Base-by-base conservation (phyloP, 2,888 invertebrate species). In the Cephus pygmeus region DNA sequence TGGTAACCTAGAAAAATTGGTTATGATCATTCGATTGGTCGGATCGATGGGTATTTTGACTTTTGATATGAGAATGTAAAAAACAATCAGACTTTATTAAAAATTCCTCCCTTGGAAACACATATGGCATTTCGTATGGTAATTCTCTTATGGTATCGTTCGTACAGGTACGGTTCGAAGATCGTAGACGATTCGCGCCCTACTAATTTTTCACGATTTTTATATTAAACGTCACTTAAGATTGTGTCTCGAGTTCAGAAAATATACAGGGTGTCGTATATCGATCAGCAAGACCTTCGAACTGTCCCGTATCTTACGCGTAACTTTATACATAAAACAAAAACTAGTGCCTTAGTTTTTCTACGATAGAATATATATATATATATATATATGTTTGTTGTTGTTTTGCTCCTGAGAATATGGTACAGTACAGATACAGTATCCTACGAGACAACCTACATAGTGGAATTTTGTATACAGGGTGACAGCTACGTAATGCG, bases 81-180 rank as follows among this genome's bases (percentile, higher is more conserved):
- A 83, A 83, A 81, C 80, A 78, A 81, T 82, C 83, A 83, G 81
- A 79, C 83, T 82, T 83, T 78, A 77, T 77, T 77, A n/a, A 77
- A 77, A 77, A 75, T 40, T 34, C 75, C 75, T 77, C 69, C 80
- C 36, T 81, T 77, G 77, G 79, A 82, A 84, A 84, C 80, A 82
- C 83, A 79, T 81, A 84, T 82, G 83, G 84, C 81, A 81, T 83
- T 79, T 79, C 81, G 80, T 77, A 75, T 68, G 56, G 69, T 76
- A 77, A 33, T 74, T 35, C 23, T 34, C n/a, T 31, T 11, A 40
- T 31, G 56, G 34, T 77, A 34, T 33, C 31, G 11, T 40, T 73
- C 36, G 23, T 4, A 23, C 4, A 6, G 4, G 1, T 23, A 56
- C 40, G 40, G 40, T 56, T 56, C 40, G 23, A 56, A 56, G 40